phyloP scores from a whole-genome alignment of 2,888 invertebrate genomes.

The Apamea crenata region DNA sequence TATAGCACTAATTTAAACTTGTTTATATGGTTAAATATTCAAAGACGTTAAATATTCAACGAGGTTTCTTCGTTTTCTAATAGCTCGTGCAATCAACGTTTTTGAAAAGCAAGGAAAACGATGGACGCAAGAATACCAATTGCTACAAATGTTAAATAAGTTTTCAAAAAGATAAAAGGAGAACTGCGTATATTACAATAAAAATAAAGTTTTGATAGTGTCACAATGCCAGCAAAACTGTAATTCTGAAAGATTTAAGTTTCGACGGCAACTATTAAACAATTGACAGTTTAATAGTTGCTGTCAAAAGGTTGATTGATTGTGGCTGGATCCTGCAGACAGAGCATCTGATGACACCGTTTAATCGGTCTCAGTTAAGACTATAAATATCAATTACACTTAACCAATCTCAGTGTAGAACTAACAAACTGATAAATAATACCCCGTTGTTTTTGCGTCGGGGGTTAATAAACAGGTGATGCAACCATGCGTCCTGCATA shows the following conservation, averaged over 20 bases:
- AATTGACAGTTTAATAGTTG: background rate
- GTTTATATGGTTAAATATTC: conserved; percentile 1
- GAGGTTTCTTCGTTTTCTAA: background rate
- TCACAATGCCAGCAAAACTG: background rate
- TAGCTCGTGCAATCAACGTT: background rate
- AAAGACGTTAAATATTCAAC: conserved; percentile 18
- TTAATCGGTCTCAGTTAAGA: background rate
- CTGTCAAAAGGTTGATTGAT: conserved; percentile 12
- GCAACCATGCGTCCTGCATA: background rate
- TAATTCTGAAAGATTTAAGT: background rate
- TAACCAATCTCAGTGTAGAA: background rate
- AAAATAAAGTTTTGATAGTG: background rate
- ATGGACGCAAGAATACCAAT: background rate
- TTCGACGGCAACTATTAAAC: background rate
- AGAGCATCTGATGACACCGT: background rate
- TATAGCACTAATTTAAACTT: background rate
- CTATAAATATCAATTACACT: background rate
- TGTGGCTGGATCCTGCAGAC: background rate
- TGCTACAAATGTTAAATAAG: background rate
- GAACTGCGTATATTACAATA: background rate
- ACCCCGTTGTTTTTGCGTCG: too few species aligned
- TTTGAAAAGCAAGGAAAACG: background rate
- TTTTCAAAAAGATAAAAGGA: background rate
- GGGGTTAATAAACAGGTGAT: background rate
- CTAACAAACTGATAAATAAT: too few species aligned